Conservation (phyloP, 2,113 vertebrate genomes). For the Spizaetus ornatus region DNA sequence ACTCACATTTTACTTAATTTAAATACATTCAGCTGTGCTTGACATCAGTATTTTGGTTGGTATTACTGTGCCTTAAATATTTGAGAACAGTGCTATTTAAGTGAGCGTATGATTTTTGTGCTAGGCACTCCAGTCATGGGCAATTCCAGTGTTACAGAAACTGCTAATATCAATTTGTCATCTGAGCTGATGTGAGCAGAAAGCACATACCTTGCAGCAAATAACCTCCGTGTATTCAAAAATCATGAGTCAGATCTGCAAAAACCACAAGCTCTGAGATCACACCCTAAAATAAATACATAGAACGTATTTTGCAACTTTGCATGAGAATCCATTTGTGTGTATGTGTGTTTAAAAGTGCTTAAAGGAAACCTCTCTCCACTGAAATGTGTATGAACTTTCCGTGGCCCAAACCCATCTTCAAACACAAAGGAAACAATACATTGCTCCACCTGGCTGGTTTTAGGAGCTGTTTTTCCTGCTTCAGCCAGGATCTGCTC, state of each 20-base stretch:
- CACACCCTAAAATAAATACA: not conserved
- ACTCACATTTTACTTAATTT: not conserved
- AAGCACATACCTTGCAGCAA: not conserved
- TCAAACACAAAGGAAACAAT: not conserved
- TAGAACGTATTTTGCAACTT: not conserved
- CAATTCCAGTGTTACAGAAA: not conserved
- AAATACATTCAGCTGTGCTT: not conserved
- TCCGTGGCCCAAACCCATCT: not conserved
- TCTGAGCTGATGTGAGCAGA: not conserved
- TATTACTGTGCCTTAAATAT: not conserved
- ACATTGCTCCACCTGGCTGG: accelerated
- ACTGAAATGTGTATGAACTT: not conserved
- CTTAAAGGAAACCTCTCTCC: not conserved
- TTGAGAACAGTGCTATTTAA: not conserved
- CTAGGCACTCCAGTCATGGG: not conserved
- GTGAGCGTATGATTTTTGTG: not conserved
- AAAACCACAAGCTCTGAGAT: not conserved
- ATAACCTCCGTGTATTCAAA: not conserved
- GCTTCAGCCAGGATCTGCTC: not conserved
- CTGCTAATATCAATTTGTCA: not conserved
- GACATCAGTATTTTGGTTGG: not conserved
- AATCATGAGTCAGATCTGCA: not conserved
- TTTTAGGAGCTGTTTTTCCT: not conserved
- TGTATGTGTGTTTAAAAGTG: not conserved
- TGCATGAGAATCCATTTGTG: not conserved